phyloP scores from a whole-genome alignment of 64 coral and sea anemone genomes.

The Porites lutea region DNA sequence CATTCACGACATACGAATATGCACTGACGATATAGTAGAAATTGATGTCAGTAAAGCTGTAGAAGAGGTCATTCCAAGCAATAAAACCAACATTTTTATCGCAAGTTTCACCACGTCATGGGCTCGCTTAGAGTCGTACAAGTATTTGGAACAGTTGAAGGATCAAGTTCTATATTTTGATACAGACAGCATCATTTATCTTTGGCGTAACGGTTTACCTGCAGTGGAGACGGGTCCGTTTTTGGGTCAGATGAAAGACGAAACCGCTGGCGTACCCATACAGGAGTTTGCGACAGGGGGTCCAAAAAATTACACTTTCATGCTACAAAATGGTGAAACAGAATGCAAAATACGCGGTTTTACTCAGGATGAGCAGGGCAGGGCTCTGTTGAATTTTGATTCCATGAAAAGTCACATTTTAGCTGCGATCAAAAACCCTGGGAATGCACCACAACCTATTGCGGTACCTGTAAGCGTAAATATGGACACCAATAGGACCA shows the following conservation, averaged over 20 bases:
- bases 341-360: slow-evolving; percentile 12
- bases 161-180: background rate
- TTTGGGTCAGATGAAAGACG: slow-evolving; percentile 19
- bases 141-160: background rate
- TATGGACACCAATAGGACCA: background rate
- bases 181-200: background rate
- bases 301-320: slow-evolving; percentile 42
- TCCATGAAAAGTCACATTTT: background rate
- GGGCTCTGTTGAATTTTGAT: background rate
- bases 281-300: background rate
- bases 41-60: background rate
- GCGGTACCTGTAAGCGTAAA: background rate
- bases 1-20: background rate
- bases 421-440: background rate
- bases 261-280: slow-evolving; percentile 11
- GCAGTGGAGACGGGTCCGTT: background rate
- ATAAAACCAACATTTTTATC: background rate
- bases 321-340: background rate
- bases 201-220: background rate
- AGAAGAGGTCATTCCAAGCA: background rate
- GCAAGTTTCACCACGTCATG: background rate
- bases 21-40: background rate
- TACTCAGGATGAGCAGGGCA: background rate
- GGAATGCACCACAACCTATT: too few relatives aligned
- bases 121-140: background rate